Base-by-base conservation (phyloP, 2,888 invertebrate species). In the Biston betularia region DNA sequence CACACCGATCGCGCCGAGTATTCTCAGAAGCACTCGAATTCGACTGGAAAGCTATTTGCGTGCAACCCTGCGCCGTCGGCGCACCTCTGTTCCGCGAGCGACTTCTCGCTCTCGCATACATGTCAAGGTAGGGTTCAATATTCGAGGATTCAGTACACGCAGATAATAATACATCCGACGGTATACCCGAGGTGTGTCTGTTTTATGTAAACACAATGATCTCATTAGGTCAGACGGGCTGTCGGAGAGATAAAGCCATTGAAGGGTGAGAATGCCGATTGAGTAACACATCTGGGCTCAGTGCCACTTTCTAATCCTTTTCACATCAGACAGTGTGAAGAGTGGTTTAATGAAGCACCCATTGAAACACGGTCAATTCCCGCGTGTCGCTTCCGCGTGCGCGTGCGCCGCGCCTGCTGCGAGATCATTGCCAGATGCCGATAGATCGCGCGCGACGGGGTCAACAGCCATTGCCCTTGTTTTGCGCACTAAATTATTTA, bases 121-220 rank as follows among this genome's bases (percentile, higher is more conserved):
- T 92, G 93, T 93, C 93, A 93, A 93, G 93, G 93, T 93, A 92
- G 93, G 89, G 93, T 93, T 93, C 93, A 93, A 92, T 83, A 93
- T 88, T 91, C 93, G 92, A 90, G 89, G 89, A 90, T 91, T 88
- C 86, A 79, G 86, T 87, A 78, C 88, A 80, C 83, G 82, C 81
- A 76, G 83, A 88, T 89, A 90, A 89, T 88, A 87, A 90, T 87
- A 89, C 84, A 86, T 77, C 74, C 80, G 79, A 81, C 79, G 81
- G 86, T 85, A 89, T 81, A 88, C 83, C 83, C 84, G 79, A 81
- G 80, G 76, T 74, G 82, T 79, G 79, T 89, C 88, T 90, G 89
- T 78, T 87, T 86, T 83, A 81, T 87, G 84, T 87, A 85, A 88
- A 89, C 84, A 83, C 65, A 83, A 79, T 81, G 82, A 82, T 82